Base-by-base conservation (phyloP, 92 coral and sea anemone species). In the Nematostella vectensis region DNA sequence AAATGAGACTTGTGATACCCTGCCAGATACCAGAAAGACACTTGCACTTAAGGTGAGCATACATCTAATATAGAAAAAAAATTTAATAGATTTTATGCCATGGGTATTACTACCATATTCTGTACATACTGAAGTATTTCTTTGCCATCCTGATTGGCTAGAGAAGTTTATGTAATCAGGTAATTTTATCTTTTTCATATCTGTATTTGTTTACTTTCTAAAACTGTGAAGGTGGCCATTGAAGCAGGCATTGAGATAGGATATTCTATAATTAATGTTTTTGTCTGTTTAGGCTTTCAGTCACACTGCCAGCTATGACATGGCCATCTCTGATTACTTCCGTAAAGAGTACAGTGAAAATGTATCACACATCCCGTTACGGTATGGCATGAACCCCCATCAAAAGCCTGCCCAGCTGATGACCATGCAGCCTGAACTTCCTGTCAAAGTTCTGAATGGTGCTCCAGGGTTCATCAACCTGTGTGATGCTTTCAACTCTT, bases 341-440 rank as follows among this genome's bases (percentile, higher is more conserved):
- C 69, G 96, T 44, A 80, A 80, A 67, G 69, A 85, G 47, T 89
- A 85, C 67, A 85, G 95, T 63, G 61, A 68, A 33, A 93, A 83
- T 17, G 83, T 84, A 20, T 89, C 96, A 23, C 88, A 85, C 27
- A 39, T 89, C 47, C 95, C 89, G 0, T 71, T 89, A 39, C 75
- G 96, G 17, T 89, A 89, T 59, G 96, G 96, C 39, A 89, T 89
- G 96, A 89, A 89, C 68, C 96, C 96, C 31, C 95, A 89, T 62
- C 96, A 89, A 58, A 85, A 86, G 47, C 95, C 96, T 17, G 96
- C 96, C 29, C 94, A 80, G 62, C 77, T 89, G 28, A 83, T 57
- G 54, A 85, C 95, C 36, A 71, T 80, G 47, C 84, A 85, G 25
- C 74, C 96, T 2, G 80, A 81, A 55, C 72, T 89, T 29, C 96